phyloP scores from a whole-genome alignment of 1,140 invertebrate species.

The Platorchestia sp. region DNA sequence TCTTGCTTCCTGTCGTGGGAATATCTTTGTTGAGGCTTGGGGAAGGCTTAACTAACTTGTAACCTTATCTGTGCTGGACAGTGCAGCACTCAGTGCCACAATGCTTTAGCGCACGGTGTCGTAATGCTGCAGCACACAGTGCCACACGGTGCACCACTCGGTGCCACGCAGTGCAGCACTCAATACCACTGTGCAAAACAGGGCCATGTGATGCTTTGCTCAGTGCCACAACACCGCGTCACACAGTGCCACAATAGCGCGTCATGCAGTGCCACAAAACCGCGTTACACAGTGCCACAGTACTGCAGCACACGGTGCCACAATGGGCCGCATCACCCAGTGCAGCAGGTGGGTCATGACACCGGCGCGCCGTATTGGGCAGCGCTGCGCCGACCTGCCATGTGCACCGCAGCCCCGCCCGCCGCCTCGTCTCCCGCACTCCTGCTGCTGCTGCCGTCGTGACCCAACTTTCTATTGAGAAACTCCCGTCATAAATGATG shows the following conservation, averaged over 20 bases:
- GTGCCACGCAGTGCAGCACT: background rate
- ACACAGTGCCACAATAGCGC: no score
- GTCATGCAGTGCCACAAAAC: no score
- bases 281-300: no score
- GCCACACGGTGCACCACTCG: background rate
- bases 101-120: background rate
- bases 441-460: background rate
- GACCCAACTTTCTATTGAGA: background rate
- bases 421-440: background rate
- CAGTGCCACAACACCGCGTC: no score
- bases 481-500: background rate
- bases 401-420: background rate
- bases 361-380: background rate
- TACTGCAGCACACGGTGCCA: no score
- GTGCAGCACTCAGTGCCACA: background rate
- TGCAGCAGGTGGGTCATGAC: no score
- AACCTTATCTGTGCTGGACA: no score
- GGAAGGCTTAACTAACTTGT: no score
- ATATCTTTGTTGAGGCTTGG: no score
- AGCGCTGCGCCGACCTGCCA: background rate
- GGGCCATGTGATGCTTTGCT: no score
- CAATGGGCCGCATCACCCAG: no score
- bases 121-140: background rate
- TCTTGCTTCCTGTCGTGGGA: no score
- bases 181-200: background rate